Evolutionary conservation across 1,140 invertebrate genomes (phyloP).

Genomic region (Centruroides sculpturatus): DNA sequence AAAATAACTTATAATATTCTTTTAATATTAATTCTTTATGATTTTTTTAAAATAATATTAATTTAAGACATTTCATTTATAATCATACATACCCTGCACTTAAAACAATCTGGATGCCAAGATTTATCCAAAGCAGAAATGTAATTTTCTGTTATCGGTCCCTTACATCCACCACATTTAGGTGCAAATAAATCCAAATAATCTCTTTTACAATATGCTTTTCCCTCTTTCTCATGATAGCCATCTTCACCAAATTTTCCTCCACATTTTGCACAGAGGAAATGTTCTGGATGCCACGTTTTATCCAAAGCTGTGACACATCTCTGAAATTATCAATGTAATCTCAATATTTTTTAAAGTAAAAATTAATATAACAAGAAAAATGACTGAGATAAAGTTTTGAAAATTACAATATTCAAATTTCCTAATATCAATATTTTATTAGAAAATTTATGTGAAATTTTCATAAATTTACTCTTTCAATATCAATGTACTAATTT

Average conservation of each 20-base stretch:
- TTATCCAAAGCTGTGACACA: conserved; percentile 95
- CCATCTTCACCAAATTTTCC: conserved; percentile 92
- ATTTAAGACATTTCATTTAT: too few species aligned
- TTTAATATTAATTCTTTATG: too few species aligned
- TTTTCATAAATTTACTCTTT: too few species aligned
- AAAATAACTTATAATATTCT: too few species aligned
- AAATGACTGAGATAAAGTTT: too few species aligned
- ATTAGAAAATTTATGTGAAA: too few species aligned
- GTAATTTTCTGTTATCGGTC: conserved; percentile 97
- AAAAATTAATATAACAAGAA: too few species aligned
- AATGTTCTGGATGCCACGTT: conserved; percentile 99
- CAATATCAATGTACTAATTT: too few species aligned
- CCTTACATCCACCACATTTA: conserved; percentile 93
- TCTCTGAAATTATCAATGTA: conserved; percentile 51
- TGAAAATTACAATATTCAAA: too few species aligned
- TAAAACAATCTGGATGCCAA: conserved; percentile 99
- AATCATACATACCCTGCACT: conserved; percentile 82
- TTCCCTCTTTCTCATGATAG: conserved; percentile 84
- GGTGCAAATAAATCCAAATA: conserved; percentile 98
- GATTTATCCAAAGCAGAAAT: conserved; percentile 91
- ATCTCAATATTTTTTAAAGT: too few species aligned
- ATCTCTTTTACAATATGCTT: conserved; percentile 84
- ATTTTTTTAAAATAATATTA: too few species aligned
- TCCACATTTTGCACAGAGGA: conserved; percentile 95
- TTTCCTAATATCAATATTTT: background rate